Percentiles rank a stretch among this genome's conserved stretches.
phyloP scores from a whole-genome alignment of 2,797 vertebrate species.

The Intellagama lesueurii region DNA sequence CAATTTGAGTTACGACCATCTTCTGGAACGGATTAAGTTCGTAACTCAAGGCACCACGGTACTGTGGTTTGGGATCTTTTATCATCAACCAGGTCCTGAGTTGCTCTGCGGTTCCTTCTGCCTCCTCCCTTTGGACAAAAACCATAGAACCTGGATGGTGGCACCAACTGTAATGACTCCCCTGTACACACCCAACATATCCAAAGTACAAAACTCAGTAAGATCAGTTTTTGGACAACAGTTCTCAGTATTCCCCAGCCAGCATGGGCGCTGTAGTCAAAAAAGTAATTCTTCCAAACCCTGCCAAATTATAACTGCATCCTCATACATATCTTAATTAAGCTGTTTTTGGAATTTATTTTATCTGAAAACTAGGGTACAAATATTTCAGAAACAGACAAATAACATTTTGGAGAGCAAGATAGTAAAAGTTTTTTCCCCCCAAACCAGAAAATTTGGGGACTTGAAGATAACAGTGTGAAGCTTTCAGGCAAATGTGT shows the following conservation, averaged over 20 bases:
- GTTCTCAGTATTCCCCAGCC: neutral
- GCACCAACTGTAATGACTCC: no score
- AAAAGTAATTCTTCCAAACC: neutral
- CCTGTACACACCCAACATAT: no score
- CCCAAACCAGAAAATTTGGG: no score
- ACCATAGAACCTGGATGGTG: no score
- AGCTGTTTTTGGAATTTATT: slow-evolving; percentile 3
- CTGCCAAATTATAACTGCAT: neutral
- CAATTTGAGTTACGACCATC: no score
- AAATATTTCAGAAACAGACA: neutral
- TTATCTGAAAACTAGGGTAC: neutral
- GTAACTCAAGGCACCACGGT: neutral
- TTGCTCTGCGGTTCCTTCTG: neutral
- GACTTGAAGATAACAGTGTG: no score
- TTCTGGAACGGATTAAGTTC: no score
- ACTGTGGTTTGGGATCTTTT: neutral
- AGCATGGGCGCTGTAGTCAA: neutral
- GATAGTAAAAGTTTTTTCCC: no score
- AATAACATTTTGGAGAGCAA: no score
- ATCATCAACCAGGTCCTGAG: neutral
- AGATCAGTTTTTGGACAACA: neutral
- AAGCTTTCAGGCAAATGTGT: no score
- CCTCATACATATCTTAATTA: neutral
- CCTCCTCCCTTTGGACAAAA: neutral
- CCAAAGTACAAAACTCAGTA: neutral